Evolutionary conservation across 2,113 vertebrate genomes (phyloP), one percentile per base, ranked within the genome.

Genomic region (Vanacampus margaritifer): DNA sequence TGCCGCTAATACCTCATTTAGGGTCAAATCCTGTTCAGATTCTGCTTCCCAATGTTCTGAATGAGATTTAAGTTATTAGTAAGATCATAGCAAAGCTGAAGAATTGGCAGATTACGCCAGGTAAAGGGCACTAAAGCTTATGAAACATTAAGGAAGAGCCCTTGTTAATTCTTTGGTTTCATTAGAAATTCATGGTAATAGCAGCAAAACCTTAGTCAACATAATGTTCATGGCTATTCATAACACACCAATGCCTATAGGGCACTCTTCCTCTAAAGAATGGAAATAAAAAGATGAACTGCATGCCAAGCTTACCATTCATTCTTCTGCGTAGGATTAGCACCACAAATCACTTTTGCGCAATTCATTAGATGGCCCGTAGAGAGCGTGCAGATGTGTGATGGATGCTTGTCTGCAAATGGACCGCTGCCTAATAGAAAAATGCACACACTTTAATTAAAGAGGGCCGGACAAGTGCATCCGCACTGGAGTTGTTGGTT

Each of bases 381-480:
- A 89, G 78, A 90, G 86, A 89, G 77, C 73, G 84, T 79, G 82
- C 77, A 78, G 83, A 76, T 68, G 74, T 64, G 74, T 87, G 90
- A 92, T 90, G 81, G 89, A 91, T 90, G 85, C 85, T 87, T 86
- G 82, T 90, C 86, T 85, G 88, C 71, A 91, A 90, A 92, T 91
- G 91, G 88, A 84, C 81, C 87, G 83, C 81, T 88, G 79, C 51
- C 77, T 83, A 82, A 90, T 87, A 84, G 89, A 90, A 85, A 89
- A 90, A 91, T 88, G 86, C 80, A 69, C 68, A 71, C 3, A 54
- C 74, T 87, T 88, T 90, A 89, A 91, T 90, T 91, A 90, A 90
- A 85, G 87, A 82, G 75, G 66, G 73, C 65, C 65, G 80, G 82
- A 84, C 82, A 80, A 87, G 84, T 70, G 76, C 64, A 73, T 84